phyloP scores from a whole-genome alignment of 1,140 invertebrate genomes.

The Thalassaphorura encarpata region DNA sequence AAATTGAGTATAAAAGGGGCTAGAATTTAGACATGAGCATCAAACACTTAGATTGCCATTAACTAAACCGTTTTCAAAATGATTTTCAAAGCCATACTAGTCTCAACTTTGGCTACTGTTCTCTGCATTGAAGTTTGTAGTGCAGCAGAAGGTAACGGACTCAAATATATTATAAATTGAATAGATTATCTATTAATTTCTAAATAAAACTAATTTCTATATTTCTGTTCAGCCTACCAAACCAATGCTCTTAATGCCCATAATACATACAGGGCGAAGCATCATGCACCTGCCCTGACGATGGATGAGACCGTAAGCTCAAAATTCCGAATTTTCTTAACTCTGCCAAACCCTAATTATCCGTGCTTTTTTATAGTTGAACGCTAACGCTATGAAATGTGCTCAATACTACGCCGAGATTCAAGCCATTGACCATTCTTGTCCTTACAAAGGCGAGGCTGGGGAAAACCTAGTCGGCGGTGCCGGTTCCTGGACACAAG shows the following conservation, averaged over 20 bases:
- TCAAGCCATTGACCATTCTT: conserved; percentile 6
- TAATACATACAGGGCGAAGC: not conserved
- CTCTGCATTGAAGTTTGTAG: no score
- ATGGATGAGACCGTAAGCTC: not conserved
- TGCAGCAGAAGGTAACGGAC: no score
- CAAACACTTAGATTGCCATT: no score
- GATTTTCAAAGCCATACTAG: no score
- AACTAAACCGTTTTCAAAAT: no score
- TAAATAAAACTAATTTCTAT: no score
- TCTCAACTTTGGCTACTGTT: no score
- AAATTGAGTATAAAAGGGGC: no score
- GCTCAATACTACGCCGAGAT: conserved; percentile 5
- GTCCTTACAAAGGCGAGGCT: conserved; percentile 5
- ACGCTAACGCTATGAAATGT: not conserved
- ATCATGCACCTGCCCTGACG: not conserved
- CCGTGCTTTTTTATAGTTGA: not conserved
- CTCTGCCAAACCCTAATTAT: not conserved
- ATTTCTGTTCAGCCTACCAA: not conserved
- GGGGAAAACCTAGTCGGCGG: conserved; percentile 4
- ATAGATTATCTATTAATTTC: no score
- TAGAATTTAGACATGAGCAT: no score
- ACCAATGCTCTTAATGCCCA: not conserved
- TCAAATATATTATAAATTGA: no score
- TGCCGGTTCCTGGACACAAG: not conserved
- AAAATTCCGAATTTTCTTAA: not conserved